Base-by-base conservation (phyloP, 2,797 vertebrate species). In the Labeo calbasu region DNA sequence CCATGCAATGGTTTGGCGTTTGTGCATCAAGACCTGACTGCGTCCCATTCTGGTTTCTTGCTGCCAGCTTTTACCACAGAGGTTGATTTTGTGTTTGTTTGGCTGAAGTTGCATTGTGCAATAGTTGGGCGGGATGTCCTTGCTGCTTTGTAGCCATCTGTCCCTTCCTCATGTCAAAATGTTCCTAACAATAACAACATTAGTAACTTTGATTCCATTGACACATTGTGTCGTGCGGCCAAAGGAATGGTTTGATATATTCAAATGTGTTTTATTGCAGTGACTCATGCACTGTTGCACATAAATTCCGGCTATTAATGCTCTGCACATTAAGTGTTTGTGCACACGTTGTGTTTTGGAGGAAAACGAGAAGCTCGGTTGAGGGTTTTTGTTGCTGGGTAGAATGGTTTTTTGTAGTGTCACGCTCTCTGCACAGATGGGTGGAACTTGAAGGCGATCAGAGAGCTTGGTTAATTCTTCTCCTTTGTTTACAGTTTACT, bases 401-500 rank as follows among this genome's bases (percentile, higher is more conserved):
- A 90, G 90, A 94, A 91, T 81, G 85, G 90, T 89, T 59, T 77
- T 86, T 85, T 86, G 86, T 87, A 72, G 81, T 87, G 87, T 76
- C 86, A 88, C 77, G 71, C 73, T 83, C 65, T 82, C 91, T 84
- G 88, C 79, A 8, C 28, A 80, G 88, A 90, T 87, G 91, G 91
- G 88, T 82, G 90, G 86, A 81, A 83, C 87, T 91, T 91, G 89
- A 88, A 85, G 85, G 88, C 72, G 85, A 89, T 13, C 23, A 69
- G 40, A 59, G 21, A 84, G 83, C 85, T 89, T 90, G 84, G 83
- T 84, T 90, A 89, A 87, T 90, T 90, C 72, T 2, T 23, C 89
- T 86, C 89, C 89, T 92, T 94, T 95, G 94, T 95, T 92, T 92
- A 88, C 88, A 87, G 63, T 92, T 90, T 84, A 15, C 81, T 76